Conservation (phyloP, 2,888 invertebrate species). For the Drosophila fulvimacula region DNA sequence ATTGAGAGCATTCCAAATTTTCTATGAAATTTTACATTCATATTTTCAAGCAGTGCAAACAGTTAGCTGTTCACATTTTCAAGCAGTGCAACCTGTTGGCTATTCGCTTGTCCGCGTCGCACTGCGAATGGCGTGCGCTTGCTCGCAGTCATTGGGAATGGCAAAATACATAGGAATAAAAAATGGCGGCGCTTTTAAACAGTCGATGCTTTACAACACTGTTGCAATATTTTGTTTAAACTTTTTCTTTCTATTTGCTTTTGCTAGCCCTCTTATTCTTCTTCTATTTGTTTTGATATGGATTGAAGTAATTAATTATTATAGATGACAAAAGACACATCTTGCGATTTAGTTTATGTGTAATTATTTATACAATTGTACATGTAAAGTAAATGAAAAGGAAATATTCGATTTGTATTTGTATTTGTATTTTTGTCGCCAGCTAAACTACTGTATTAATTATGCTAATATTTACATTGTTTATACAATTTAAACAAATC, state of each 20-base stretch:
- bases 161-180: constrained; percentile 1
- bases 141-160: constrained; percentile 14
- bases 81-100: constrained; percentile 40
- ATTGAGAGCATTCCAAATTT: constrained; percentile 63
- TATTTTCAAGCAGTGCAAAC: constrained; percentile 45
- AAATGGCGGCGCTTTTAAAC: constrained; percentile 38
- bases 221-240: constrained; percentile 66
- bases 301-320: constrained; percentile 50
- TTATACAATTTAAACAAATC: constrained; percentile 65
- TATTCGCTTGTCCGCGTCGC: constrained; percentile 24
- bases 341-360: constrained; percentile 55
- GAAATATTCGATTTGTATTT: constrained; percentile 56
- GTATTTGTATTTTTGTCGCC: constrained; percentile 63
- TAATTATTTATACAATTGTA: constrained; percentile 65
- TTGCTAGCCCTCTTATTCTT: constrained; percentile 27
- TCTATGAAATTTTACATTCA: constrained; percentile 13
- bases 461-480: constrained; percentile 79
- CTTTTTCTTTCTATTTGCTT: constrained; percentile 40
- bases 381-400: constrained; percentile 64
- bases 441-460: constrained; percentile 78
- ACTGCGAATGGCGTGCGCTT: constrained; percentile 31
- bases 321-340: constrained; percentile 53
- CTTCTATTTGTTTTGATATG: constrained; percentile 63
- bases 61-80: constrained; percentile 29
- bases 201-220: constrained; percentile 60